Evolutionary conservation across 2,113 vertebrate species (phyloP), one percentile per base, ranked within the genome.

Genomic region (Benitochromis conjunctus): DNA sequence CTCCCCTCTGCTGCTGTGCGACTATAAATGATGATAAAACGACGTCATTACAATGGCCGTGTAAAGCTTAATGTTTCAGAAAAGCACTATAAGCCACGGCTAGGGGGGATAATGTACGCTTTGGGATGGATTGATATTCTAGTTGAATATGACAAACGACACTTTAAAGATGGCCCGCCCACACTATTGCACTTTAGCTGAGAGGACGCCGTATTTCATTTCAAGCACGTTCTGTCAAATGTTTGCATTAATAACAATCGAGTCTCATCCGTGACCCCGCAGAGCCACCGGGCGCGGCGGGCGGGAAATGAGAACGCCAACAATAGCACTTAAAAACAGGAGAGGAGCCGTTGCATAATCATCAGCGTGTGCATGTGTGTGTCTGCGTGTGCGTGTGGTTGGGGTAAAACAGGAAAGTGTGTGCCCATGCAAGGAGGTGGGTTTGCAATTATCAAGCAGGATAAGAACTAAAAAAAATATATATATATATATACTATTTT

Each of bases 61-160:
- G 90, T 89, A 62, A 92, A 89, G 92, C 84, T 88, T 92, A 91
- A 94, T 88, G 90, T 94, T 81, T 90, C 80, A 88, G 88, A 92
- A 82, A 90, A 91, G 86, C 90, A 76, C 88, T 69, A 84, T 89
- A 86, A 92, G 84, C 69, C 71, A 51, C 14, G 58, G 78, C 85
- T 38, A 24, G 18, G 7, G 79, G 36, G 85, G 41, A 43, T 86
- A 82, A 91, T 88, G 86, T 71, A 54, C 57, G 62, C 82, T 86
- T 6, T 66, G 88, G 92, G 92, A 91, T 82, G 88, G 88, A 92
- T 88, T 85, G 93, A 91, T 91, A 89, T 91, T 92, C 56, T 90
- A 85, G 89, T 91, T 91, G 89, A 92, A 92, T 87, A 90, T 94
- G 93, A 94, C 94, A 92, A 90, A 94, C 58, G 87, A 89, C 89